phyloP scores from a whole-genome alignment of 2,797 vertebrate species.

The Pipistrellus pipistrellus region DNA sequence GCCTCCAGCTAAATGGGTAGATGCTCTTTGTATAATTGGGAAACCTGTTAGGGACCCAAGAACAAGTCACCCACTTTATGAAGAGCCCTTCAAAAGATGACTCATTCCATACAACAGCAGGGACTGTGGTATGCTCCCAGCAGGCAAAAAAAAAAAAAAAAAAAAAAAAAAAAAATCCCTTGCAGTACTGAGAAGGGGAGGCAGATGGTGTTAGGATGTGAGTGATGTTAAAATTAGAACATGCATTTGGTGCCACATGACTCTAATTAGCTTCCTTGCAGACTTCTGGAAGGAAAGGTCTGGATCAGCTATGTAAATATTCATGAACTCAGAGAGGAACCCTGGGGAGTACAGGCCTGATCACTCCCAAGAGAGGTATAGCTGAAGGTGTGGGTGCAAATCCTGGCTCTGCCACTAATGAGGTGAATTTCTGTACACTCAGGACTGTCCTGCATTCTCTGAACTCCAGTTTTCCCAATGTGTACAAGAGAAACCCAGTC shows the following conservation, averaged over 20 bases:
- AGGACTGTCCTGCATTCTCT: background rate
- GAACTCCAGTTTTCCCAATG: slow-evolving; percentile 12
- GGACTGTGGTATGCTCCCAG: background rate
- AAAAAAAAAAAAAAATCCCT: background rate
- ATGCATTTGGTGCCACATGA: background rate
- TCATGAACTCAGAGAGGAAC: background rate
- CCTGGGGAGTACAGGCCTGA: background rate
- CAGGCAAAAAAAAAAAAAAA: background rate
- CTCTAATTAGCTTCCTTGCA: slow-evolving; percentile 50
- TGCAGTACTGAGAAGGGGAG: background rate
- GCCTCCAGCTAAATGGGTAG: background rate
- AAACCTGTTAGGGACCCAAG: background rate
- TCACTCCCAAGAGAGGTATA: background rate
- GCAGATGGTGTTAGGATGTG: background rate
- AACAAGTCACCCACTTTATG: background rate
- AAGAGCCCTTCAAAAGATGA: slow-evolving; percentile 63
- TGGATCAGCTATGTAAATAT: slow-evolving; percentile 5
- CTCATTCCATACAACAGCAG: slow-evolving; percentile 59
- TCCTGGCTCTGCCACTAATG: background rate
- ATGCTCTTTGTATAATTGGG: background rate
- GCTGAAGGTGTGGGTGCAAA: accelerated
- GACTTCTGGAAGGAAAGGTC: background rate
- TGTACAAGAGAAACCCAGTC: background rate
- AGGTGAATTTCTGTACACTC: background rate
- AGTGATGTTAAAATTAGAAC: slow-evolving; percentile 77